Percentiles rank a stretch among this genome's conserved stretches.
Conservation (phyloP, 2,797 vertebrate genomes). For the Pseudochaenichthys georgianus region DNA sequence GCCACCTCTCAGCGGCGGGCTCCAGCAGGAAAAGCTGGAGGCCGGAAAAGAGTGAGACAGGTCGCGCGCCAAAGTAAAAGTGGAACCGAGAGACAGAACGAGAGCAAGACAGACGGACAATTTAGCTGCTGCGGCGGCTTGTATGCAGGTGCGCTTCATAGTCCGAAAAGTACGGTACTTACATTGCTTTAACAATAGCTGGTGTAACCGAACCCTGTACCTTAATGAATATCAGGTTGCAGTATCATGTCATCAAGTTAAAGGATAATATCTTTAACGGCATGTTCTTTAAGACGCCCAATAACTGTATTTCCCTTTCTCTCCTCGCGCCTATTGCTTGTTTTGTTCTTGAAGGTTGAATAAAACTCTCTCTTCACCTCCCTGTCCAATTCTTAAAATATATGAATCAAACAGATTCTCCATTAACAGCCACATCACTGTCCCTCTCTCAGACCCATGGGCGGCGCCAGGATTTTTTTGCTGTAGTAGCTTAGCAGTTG, state of each 20-base stretch:
- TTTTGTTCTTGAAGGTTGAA: not conserved
- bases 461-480: no score
- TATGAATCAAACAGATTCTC: not conserved
- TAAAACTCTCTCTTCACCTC: not conserved
- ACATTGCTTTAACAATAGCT: not conserved
- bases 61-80: no score
- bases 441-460: no score
- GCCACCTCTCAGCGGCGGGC: no score
- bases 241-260: not conserved
- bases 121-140: no score
- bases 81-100: no score
- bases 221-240: not conserved
- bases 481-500: no score
- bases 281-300: not conserved
- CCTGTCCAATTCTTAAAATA: slow-evolving; percentile 11
- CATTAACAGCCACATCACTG: not conserved
- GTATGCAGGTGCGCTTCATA: no score
- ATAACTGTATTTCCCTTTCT: not conserved
- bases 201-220: not conserved
- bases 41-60: no score
- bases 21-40: no score
- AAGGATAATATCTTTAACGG: not conserved
- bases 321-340: not conserved
- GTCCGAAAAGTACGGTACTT: not conserved
- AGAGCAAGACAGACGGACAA: no score